These are phyloP conservation scores for Drosophila sechellia DNA, from an alignment of 1,140 invertebrate species.

Conservation along the genomic window DNA sequence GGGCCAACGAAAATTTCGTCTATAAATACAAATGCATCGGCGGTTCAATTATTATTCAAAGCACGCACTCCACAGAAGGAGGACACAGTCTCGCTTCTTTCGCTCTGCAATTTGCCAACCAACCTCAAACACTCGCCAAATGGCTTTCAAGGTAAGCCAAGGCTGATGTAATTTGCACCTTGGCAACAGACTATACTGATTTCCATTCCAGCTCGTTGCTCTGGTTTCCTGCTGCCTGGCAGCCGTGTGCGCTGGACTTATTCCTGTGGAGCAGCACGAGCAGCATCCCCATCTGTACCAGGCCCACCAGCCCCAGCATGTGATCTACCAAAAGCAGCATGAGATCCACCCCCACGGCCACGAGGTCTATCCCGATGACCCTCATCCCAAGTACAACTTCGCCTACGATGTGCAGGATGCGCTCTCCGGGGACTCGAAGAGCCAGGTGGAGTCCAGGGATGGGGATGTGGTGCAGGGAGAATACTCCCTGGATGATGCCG, in stretches of 20 bases:
- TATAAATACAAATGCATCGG: constrained; percentile 81
- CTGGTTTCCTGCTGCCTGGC: constrained; percentile 59
- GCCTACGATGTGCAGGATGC: constrained; percentile 86
- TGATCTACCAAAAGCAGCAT: constrained; percentile 65
- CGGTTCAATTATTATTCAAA: constrained; percentile 77
- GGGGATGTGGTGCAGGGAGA: constrained; percentile 86
- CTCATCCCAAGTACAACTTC: constrained; percentile 86
- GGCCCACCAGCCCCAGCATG: constrained; percentile 62
- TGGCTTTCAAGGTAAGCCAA: constrained; percentile 79
- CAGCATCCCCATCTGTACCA: constrained; percentile 55
- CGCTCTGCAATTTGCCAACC: constrained; percentile 31
- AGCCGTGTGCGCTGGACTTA: constrained; percentile 65
- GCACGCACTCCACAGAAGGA: constrained; percentile 69
- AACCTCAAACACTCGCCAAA: constrained; percentile 54
- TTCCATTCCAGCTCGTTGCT: constrained; percentile 43
- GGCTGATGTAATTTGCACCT: constrained; percentile 21
- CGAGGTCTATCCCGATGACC: constrained; percentile 84
- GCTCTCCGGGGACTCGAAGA: constrained; percentile 87
- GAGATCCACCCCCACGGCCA: constrained; percentile 72
- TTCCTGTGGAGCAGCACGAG: constrained; percentile 64
- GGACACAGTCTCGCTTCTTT: constrained; percentile 59
- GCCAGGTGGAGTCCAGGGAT: constrained; percentile 86
- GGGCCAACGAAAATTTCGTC: constrained; percentile 53
- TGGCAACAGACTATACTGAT: constrained; percentile 1
- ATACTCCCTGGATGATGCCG: constrained; percentile 82